Percentiles rank a stretch among this genome's conserved stretches.
Evolutionary conservation across 2,797 vertebrate species (phyloP).

Genomic region (Hirundo rustica): DNA sequence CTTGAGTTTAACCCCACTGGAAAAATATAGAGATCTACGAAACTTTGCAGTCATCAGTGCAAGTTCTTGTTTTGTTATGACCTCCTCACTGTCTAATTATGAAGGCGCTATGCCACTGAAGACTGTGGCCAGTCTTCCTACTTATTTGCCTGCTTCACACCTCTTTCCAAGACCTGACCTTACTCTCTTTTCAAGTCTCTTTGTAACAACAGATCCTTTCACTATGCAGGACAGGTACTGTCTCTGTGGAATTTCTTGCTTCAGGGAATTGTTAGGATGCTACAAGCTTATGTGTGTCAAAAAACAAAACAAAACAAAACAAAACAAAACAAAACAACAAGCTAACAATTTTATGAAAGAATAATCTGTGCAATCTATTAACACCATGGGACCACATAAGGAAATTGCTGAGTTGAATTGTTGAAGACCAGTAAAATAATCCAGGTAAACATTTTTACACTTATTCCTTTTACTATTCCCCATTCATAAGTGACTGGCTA

Average conservation of each 20-base stretch:
- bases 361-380: neutral
- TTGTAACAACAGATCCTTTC: neutral
- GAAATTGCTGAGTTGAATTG: neutral
- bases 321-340: too few relatives aligned
- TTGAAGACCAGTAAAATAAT: neutral
- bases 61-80: neutral
- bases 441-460: neutral
- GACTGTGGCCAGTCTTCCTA: neutral
- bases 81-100: neutral
- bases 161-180: neutral
- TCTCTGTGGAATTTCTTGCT: neutral
- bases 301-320: neutral
- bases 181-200: neutral
- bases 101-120: neutral
- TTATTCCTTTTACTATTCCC: neutral
- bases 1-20: neutral
- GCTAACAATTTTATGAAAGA: neutral
- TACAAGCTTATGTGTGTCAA: fast-evolving
- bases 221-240: fast-evolving
- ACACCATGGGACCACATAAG: neutral
- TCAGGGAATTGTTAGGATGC: neutral
- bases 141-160: neutral
- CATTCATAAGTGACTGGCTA: neutral
- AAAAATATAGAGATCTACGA: neutral
- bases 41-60: neutral